phyloP scores from a whole-genome alignment of 2,113 vertebrate genomes.

The Glaucomys volans region DNA sequence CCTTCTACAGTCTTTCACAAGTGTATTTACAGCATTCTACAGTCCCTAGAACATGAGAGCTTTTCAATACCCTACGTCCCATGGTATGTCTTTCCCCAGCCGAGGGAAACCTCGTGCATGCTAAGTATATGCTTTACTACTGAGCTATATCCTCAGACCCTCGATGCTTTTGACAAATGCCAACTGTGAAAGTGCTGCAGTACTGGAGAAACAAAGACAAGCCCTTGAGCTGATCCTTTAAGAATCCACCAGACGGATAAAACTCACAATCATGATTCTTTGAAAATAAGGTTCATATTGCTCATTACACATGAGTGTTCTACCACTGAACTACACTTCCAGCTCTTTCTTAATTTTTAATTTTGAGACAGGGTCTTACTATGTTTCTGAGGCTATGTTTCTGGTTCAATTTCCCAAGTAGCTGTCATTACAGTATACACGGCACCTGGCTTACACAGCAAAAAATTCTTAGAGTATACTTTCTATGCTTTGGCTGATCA shows the following conservation, averaged over 20 bases:
- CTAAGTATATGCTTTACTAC: not conserved
- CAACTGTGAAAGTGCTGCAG: not conserved
- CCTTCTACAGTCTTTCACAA: not conserved
- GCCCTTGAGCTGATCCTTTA: not conserved
- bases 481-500: not conserved
- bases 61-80: not conserved
- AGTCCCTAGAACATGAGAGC: not conserved
- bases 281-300: not conserved
- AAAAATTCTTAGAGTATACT: not conserved
- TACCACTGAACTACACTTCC: not conserved
- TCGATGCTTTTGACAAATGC: not conserved
- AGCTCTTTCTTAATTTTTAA: not conserved
- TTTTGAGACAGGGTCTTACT: not conserved
- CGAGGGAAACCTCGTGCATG: too few species aligned
- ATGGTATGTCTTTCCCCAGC: not conserved
- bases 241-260: not conserved
- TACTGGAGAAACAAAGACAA: not conserved
- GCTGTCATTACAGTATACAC: not conserved
- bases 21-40: not conserved
- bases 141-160: not conserved
- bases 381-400: not conserved
- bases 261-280: not conserved
- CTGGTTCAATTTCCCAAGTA: not conserved
- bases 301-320: not conserved
- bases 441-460: too few species aligned